Percentiles rank a stretch among this genome's conserved stretches.
Evolutionary conservation across 2,113 vertebrate species (phyloP).

Genomic region (Platichthys stellatus): DNA sequence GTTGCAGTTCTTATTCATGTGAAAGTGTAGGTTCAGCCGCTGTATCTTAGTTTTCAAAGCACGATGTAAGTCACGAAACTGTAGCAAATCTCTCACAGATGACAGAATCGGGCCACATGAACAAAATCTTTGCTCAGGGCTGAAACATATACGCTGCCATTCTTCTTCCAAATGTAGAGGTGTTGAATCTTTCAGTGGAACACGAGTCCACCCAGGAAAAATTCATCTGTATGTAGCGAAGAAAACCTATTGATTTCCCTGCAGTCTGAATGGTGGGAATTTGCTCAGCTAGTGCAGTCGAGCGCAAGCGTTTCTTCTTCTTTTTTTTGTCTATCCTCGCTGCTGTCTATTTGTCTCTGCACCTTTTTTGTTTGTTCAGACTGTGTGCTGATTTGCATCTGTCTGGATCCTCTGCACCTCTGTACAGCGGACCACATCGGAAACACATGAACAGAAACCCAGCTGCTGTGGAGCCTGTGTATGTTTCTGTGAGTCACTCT

Average conservation of each 20-base stretch:
- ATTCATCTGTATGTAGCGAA: constrained; percentile 72
- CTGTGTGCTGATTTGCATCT: constrained; percentile 55
- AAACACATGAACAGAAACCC: background rate
- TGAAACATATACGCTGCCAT: constrained; percentile 43
- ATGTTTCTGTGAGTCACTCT: constrained; percentile 7
- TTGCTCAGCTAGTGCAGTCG: constrained; percentile 48
- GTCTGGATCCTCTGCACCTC: constrained; percentile 25
- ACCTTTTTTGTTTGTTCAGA: constrained; percentile 38
- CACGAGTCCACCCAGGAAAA: constrained; percentile 53
- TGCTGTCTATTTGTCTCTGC: constrained; percentile 46
- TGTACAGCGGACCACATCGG: background rate
- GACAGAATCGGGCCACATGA: constrained; percentile 9
- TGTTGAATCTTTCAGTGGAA: constrained; percentile 60
- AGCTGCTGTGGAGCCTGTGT: background rate
- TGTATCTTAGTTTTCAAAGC: too few species aligned
- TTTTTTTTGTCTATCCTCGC: background rate
- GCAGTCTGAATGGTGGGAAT: constrained; percentile 69
- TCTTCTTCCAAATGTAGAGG: constrained; percentile 52
- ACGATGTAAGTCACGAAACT: background rate
- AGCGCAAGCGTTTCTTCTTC: constrained; percentile 61
- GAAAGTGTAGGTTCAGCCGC: too few species aligned
- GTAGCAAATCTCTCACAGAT: background rate
- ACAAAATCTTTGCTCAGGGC: background rate
- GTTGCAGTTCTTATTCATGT: too few species aligned
- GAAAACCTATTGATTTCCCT: constrained; percentile 78